Percentiles rank a stretch among this genome's conserved stretches.
Evolutionary conservation across 53 echinoderm and acorn worm genomes (phyloP).

Genomic region (Paracentrotus lividus): DNA sequence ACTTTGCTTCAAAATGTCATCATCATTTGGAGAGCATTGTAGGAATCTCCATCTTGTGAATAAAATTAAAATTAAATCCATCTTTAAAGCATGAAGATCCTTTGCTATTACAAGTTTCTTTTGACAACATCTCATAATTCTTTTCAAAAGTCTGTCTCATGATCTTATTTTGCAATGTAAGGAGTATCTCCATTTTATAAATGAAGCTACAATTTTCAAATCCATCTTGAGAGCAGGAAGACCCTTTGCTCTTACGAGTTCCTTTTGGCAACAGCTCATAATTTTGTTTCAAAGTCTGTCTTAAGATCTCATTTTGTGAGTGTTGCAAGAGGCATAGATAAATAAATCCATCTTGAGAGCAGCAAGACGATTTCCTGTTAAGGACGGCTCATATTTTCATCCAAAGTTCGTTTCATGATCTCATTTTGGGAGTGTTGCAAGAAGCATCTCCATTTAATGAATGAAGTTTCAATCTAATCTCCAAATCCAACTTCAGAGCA

Average conservation of each 20-base stretch:
- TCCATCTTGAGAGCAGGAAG: not conserved
- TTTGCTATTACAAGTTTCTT: not conserved
- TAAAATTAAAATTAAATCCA: not conserved
- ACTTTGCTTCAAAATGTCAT: not conserved
- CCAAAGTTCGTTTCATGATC: not conserved
- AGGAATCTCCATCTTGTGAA: not conserved
- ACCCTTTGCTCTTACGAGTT: not conserved
- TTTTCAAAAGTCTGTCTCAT: not conserved
- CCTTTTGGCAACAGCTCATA: not conserved
- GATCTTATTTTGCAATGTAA: too few relatives aligned
- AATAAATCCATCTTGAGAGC: too few relatives aligned
- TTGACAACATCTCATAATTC: too few relatives aligned
- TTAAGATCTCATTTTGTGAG: slow-evolving; percentile 60
- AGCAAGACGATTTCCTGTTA: too few relatives aligned
- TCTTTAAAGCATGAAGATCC: not conserved
- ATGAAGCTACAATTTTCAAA: not conserved
- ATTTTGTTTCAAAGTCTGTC: not conserved
- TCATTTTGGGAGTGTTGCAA: slow-evolving; percentile 76
- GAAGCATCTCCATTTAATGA: slow-evolving; percentile 89
- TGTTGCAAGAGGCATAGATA: slow-evolving; percentile 80
- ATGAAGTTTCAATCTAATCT: slow-evolving; percentile 78
- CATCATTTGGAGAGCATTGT: not conserved
- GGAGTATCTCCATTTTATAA: not conserved
- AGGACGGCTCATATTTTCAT: too few relatives aligned
- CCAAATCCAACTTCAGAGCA: too few relatives aligned